Evolutionary conservation across 2,797 vertebrate genomes (phyloP).

Genomic region (Helarctos malayanus): DNA sequence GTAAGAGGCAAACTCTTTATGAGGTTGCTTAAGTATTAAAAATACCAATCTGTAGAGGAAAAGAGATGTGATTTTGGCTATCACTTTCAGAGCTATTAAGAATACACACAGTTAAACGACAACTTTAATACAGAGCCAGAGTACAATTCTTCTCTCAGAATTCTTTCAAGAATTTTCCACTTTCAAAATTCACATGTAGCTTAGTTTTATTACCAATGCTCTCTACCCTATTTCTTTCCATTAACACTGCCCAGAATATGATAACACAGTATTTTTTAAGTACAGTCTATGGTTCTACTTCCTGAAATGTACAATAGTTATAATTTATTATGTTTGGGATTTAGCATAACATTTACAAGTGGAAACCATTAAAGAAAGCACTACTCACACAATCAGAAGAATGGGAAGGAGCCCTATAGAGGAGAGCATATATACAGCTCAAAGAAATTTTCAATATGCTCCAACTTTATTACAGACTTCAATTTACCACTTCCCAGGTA

Average conservation of each 20-base stretch:
- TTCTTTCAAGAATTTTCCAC: conserved; percentile 40
- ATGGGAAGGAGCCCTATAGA: neutral
- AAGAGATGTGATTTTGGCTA: conserved; percentile 10
- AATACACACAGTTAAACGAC: conserved; percentile 18
- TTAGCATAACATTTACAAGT: conserved; percentile 67
- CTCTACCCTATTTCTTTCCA: neutral
- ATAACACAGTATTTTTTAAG: neutral
- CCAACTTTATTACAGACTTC: conserved; percentile 2
- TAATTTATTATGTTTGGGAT: conserved; percentile 32
- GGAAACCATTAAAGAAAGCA: conserved; percentile 50
- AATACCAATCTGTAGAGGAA: conserved; percentile 30
- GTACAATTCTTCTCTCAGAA: conserved; percentile 26
- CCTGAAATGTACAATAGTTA: conserved; percentile 17
- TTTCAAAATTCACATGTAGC: conserved; percentile 60
- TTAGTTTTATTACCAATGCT: conserved; percentile 28
- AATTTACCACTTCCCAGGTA: conserved; percentile 15
- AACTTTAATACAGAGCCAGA: conserved; percentile 27
- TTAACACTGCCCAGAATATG: neutral
- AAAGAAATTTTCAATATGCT: conserved; percentile 50
- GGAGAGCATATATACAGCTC: neutral
- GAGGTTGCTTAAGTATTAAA: conserved; percentile 53
- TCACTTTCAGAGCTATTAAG: conserved; percentile 46
- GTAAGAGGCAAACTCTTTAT: neutral
- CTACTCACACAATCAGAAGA: conserved; percentile 29
- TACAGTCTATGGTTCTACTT: conserved; percentile 31